Evolutionary conservation across 2,888 invertebrate genomes (phyloP).

Genomic region (Liopterus haemorrhoidalis): DNA sequence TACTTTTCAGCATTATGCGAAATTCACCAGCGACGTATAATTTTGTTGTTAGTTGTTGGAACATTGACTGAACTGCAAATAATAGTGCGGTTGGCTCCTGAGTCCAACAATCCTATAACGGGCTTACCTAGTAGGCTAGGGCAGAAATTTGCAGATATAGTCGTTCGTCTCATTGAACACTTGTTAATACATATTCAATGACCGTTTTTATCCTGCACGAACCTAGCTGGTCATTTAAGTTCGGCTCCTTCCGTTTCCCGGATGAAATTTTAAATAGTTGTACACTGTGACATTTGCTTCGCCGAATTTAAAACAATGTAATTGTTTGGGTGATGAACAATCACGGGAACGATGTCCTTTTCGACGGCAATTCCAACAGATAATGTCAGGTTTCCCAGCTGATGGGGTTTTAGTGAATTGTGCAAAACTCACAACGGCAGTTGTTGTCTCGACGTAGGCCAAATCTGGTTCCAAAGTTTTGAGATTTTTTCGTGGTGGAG

Average conservation of each 20-base stretch:
- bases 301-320: conserved; percentile 11
- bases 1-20: not conserved
- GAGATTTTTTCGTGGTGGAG: not conserved
- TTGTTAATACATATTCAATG: conserved; percentile 17
- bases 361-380: conserved; percentile 12
- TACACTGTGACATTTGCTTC: conserved; percentile 4
- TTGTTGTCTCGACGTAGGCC: not conserved
- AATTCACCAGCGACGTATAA: not conserved
- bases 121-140: conserved; percentile 11
- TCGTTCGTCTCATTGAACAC: conserved; percentile 9
- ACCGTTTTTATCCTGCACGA: conserved; percentile 1
- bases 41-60: not conserved
- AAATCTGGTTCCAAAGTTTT: not conserved
- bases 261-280: not conserved
- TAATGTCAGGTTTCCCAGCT: conserved; percentile 26
- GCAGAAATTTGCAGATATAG: conserved; percentile 18
- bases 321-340: not conserved
- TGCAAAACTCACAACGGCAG: not conserved
- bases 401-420: not conserved
- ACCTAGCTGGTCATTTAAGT: conserved; percentile 1
- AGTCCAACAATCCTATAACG: conserved; percentile 16
- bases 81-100: conserved; percentile 12
- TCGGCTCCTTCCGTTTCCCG: conserved; percentile 7
- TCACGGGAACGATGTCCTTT: not conserved
- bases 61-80: not conserved